These are phyloP conservation scores for Cheilosia scutellata DNA, from an alignment of 2,888 invertebrate species.

Conservation along the genomic window DNA sequence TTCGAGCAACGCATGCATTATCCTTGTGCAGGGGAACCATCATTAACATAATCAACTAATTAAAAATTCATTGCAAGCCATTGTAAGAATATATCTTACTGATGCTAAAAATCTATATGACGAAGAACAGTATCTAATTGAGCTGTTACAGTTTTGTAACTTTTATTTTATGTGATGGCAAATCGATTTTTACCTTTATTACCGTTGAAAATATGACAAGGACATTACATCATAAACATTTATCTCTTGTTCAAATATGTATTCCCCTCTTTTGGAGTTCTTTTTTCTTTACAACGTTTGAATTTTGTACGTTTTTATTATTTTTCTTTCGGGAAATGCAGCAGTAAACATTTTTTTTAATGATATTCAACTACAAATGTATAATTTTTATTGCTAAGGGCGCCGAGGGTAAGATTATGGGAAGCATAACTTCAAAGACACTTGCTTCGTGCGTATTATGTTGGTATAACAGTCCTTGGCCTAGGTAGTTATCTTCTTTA, in stretches of 20 bases:
- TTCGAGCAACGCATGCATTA: background rate
- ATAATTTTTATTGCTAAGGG: background rate
- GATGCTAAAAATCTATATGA: background rate
- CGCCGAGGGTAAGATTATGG: background rate
- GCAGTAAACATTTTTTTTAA: no score
- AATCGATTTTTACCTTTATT: conserved; percentile 12
- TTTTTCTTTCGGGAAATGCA: no score
- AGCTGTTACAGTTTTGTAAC: background rate
- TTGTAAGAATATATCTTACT: background rate
- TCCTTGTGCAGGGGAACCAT: background rate
- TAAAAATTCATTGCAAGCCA: conserved; percentile 5
- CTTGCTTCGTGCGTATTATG: background rate
- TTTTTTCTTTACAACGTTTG: no score
- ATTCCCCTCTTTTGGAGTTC: no score
- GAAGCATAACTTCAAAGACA: background rate
- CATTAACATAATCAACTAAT: conserved; percentile 12
- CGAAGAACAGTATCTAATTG: background rate
- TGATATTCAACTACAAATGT: no score
- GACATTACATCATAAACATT: conserved; percentile 3
- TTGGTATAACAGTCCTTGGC: conserved; percentile 5
- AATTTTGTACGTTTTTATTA: no score
- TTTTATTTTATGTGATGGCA: background rate
- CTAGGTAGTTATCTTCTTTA: conserved; percentile 1
- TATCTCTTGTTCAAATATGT: background rate
- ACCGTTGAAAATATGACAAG: background rate